Conservation (phyloP, 2,797 vertebrate species). For the Phalanger gymnotis region DNA sequence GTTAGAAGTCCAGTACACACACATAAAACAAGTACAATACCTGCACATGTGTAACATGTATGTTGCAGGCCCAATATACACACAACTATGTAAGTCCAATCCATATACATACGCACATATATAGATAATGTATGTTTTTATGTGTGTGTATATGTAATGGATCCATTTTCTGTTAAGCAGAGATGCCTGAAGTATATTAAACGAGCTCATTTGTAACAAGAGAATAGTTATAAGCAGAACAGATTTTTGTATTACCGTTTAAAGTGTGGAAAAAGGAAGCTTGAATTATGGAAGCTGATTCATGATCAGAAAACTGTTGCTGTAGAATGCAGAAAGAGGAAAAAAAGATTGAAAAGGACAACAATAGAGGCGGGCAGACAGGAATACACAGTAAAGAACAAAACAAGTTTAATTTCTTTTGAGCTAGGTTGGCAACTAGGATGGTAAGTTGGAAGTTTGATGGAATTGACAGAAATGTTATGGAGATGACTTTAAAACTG, state of each 20-base stretch:
- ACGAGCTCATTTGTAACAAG: neutral
- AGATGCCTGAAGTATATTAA: neutral
- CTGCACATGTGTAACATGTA: too few relatives aligned
- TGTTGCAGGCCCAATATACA: too few relatives aligned
- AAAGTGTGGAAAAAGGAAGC: neutral
- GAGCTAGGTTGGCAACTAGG: neutral
- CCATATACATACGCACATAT: neutral
- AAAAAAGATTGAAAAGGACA: neutral
- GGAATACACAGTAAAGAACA: neutral
- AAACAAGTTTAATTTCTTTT: neutral
- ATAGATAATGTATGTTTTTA: too few relatives aligned
- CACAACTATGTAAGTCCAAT: neutral
- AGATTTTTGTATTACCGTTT: neutral
- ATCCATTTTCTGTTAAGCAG: neutral
- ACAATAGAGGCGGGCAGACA: neutral
- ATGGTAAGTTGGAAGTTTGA: neutral
- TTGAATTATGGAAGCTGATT: constrained; percentile 19
- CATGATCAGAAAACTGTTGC: neutral
- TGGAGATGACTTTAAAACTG: neutral
- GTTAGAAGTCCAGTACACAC: too few relatives aligned
- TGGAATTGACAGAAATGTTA: neutral
- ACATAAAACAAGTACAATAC: too few relatives aligned
- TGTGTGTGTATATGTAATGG: neutral
- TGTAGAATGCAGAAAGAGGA: neutral
- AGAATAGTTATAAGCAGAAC: neutral